phyloP scores from a whole-genome alignment of 2,797 vertebrate genomes.

The Eidolon dupreanum region DNA sequence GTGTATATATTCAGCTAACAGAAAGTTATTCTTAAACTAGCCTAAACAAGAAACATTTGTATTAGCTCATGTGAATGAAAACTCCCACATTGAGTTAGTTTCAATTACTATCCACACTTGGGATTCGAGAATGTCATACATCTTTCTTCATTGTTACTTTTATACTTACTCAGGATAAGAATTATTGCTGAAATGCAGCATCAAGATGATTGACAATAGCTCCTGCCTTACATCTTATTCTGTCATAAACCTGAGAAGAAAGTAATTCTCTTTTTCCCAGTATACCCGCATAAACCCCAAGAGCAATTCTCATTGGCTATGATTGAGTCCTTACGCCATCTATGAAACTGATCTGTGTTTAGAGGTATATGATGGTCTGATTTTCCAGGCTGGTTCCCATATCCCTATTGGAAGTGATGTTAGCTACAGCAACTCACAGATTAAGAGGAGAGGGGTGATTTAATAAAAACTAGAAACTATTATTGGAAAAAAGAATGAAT shows the following conservation, averaged over 20 bases:
- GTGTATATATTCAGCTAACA: background rate
- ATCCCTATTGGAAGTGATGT: background rate
- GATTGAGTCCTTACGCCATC: background rate
- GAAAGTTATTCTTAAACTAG: background rate
- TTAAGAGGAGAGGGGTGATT: background rate
- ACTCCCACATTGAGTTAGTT: background rate
- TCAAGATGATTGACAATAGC: background rate
- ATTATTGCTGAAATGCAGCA: background rate
- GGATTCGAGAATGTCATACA: background rate
- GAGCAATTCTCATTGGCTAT: background rate
- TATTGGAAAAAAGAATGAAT: background rate
- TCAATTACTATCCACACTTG: background rate
- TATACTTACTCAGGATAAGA: background rate
- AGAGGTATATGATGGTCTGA: background rate
- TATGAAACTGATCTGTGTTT: background rate
- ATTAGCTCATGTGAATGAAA: background rate
- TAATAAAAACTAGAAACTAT: background rate
- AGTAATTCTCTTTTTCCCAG: background rate
- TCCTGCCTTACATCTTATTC: background rate
- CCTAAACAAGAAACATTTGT: background rate
- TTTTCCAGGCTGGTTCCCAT: background rate
- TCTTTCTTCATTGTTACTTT: background rate
- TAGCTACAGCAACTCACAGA: background rate
- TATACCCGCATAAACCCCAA: background rate
- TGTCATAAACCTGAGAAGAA: background rate